Evolutionary conservation across 2,113 vertebrate genomes (phyloP).

Genomic region (Oncorhynchus clarkii): DNA sequence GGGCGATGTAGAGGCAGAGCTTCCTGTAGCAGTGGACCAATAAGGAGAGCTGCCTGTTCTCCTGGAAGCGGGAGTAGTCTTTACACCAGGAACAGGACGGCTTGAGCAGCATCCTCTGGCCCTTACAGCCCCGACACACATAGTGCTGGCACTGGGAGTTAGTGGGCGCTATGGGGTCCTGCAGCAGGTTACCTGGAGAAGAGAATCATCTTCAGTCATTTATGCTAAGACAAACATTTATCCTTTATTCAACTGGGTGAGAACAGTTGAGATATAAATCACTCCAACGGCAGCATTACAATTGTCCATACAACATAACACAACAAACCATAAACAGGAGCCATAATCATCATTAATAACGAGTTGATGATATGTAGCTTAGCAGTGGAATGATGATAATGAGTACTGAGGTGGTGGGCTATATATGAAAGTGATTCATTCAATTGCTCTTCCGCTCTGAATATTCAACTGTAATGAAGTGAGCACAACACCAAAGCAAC

Average conservation of each 20-base stretch:
- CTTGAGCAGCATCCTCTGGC: slow-evolving; percentile 99
- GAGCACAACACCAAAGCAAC: neutral
- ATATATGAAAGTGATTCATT: neutral
- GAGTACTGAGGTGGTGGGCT: too few relatives aligned
- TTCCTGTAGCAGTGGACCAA: slow-evolving; percentile 96
- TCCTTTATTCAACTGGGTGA: too few relatives aligned
- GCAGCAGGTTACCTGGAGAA: slow-evolving; percentile 87
- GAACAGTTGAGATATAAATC: too few relatives aligned
- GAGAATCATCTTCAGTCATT: too few relatives aligned
- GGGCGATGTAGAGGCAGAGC: slow-evolving; percentile 92
- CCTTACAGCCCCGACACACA: slow-evolving; percentile 95
- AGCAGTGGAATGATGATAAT: too few relatives aligned
- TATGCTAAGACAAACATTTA: too few relatives aligned
- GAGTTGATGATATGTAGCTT: too few relatives aligned
- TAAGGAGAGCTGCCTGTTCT: slow-evolving; percentile 93
- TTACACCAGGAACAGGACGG: slow-evolving; percentile 99
- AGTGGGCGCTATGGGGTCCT: slow-evolving; percentile 95
- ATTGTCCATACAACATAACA: too few relatives aligned
- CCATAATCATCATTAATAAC: too few relatives aligned
- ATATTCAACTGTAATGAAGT: neutral
- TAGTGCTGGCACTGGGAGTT: slow-evolving; percentile 98
- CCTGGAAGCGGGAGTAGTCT: slow-evolving; percentile 96
- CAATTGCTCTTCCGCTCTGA: neutral
- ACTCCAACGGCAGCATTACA: too few relatives aligned
- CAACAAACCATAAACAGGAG: too few relatives aligned